Conservation (phyloP, 2,797 vertebrate species). For the Hypotaenidia okinawae region DNA sequence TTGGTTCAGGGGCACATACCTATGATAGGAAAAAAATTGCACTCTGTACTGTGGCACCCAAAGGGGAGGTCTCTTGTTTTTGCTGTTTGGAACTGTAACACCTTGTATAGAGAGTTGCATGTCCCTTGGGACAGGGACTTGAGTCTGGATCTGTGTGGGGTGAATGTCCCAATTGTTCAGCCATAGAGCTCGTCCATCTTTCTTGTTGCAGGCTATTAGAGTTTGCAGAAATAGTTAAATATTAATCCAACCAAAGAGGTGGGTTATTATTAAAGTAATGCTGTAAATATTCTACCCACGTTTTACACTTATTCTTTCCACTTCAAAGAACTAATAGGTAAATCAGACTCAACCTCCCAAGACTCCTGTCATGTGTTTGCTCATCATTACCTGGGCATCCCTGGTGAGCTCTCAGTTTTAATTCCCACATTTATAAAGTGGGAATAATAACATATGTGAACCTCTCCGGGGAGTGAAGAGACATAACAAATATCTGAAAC, state of each 20-base stretch:
- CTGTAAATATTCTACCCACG: background rate
- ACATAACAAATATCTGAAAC: background rate
- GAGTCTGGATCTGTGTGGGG: background rate
- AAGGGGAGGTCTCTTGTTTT: background rate
- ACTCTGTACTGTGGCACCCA: background rate
- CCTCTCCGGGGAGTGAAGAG: background rate
- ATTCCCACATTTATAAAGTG: background rate
- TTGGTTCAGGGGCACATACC: accelerated
- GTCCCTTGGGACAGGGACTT: background rate
- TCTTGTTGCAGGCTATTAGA: background rate
- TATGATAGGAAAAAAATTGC: background rate
- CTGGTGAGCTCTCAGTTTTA: background rate
- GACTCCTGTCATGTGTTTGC: background rate
- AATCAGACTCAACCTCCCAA: background rate
- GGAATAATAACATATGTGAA: background rate
- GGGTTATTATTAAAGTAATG: background rate
- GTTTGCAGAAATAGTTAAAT: background rate
- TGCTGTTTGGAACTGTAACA: background rate
- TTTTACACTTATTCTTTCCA: background rate
- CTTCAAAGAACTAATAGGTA: background rate
- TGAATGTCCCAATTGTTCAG: background rate
- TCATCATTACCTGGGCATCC: background rate
- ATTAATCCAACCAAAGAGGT: background rate
- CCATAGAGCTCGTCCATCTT: background rate
- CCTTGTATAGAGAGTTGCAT: background rate